Percentiles rank a stretch among this genome's conserved stretches.
Conservation (phyloP, 2,888 invertebrate species). For the Ennomos fuscantarius region DNA sequence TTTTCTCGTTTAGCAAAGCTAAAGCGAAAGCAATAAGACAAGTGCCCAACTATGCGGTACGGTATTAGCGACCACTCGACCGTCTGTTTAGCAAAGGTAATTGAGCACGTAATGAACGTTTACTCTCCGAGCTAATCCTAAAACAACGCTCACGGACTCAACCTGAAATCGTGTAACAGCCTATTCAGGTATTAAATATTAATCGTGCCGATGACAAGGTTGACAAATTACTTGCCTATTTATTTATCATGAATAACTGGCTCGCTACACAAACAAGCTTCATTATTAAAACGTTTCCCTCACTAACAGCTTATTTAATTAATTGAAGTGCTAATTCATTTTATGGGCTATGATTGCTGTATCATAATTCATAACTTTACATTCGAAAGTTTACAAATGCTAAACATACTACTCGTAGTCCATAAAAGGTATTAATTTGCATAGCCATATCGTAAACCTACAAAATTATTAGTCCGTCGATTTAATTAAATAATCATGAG, state of each 20-base stretch:
- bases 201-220: constrained; percentile 25
- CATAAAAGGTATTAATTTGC: constrained; percentile 35
- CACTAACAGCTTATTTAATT: constrained; percentile 28
- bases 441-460: constrained; percentile 41
- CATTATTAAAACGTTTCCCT: constrained; percentile 24
- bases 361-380: constrained; percentile 29
- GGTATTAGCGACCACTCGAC: constrained; percentile 38
- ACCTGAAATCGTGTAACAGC: constrained; percentile 16
- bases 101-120: constrained; percentile 54
- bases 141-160: constrained; percentile 24
- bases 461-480: constrained; percentile 47
- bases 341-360: constrained; percentile 26
- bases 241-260: constrained; percentile 19
- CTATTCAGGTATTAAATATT: constrained; percentile 24
- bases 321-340: constrained; percentile 35
- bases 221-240: constrained; percentile 29
- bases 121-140: constrained; percentile 36
- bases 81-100: constrained; percentile 50
- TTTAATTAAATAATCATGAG: constrained; percentile 52
- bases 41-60: constrained; percentile 27
- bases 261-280: constrained; percentile 22
- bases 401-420: constrained; percentile 25
- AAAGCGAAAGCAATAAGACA: constrained; percentile 5
- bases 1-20: background rate
- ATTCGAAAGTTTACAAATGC: constrained; percentile 30